Base-by-base conservation (phyloP, 1,140 invertebrate species). In the Lucilia sericata region DNA sequence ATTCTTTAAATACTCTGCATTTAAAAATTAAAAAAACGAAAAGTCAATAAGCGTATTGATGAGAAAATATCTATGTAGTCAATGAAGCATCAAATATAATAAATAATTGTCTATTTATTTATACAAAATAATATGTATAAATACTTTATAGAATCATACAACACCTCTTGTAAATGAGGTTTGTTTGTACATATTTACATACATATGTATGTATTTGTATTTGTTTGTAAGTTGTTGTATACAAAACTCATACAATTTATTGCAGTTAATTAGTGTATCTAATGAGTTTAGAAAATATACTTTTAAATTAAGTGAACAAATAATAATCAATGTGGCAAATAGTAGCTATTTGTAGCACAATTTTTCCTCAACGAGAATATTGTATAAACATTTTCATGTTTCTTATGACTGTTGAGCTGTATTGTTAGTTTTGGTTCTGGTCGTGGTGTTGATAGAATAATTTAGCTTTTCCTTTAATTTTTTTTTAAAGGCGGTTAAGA, bases 201-300 rank as follows among this genome's bases (percentile, higher is more conserved):
- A 1, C 25, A 30, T 30, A 30, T 17, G 13, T 17, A n/a, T 12
- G 3, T 7, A 60, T 60, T 60, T 17, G 13, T 60, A n/a, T 60
- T 60, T 17, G 4, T n/a, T 17, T n/a, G n/a, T 60, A 14, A n/a
- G 13, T 60, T 60, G 55, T 60, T 17, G 51, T 60, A 42, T 42
- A 42, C 42, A 42, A 42, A 42, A 42, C 21, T 25, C 65, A 70
- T 70, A 80, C n/a, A 80, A 80, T 49, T 80, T 80, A 51, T 80
- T 80, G 76, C 76, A 80, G 76, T 80, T 80, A 80, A 80, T 80
- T 80, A 80, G 76, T 80, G 76, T 80, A 80, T 80, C 76, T 80
- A 80, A 80, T 80, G 76, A 80, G 76, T 70, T 70, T 70, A 25
- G 4, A 70, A 19, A n/a, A 70, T 25, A 70, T 70, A 70, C 65